These are phyloP conservation scores for Busseola fusca DNA, from an alignment of 2,888 invertebrate species.

Conservation along the genomic window DNA sequence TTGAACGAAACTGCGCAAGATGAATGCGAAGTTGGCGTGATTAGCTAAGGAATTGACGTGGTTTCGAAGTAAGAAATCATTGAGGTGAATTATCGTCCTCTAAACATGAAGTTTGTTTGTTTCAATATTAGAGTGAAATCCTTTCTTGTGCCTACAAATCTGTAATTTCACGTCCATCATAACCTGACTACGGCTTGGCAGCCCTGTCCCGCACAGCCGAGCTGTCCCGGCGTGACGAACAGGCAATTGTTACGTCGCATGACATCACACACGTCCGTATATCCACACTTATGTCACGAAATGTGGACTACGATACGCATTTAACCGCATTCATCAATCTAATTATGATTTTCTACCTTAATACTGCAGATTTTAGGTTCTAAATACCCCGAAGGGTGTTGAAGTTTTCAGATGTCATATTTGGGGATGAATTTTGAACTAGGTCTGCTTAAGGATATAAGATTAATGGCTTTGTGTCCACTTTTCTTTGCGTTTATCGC, in stretches of 20 bases:
- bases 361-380: background rate
- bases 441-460: background rate
- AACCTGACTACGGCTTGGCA: conserved; percentile 14
- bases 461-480: background rate
- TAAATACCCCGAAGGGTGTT: background rate
- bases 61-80: background rate
- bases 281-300: conserved; percentile 60
- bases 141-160: background rate
- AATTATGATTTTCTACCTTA: conserved; percentile 29
- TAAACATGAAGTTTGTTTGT: too few relatives aligned
- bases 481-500: too few relatives aligned
- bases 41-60: background rate
- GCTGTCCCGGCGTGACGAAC: conserved; percentile 29
- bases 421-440: conserved; percentile 25
- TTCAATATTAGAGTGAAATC: background rate
- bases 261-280: conserved; percentile 51
- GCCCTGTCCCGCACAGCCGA: conserved; percentile 38
- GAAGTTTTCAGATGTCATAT: too few relatives aligned
- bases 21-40: background rate
- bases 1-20: too few relatives aligned
- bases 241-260: conserved; percentile 48
- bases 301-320: conserved; percentile 47
- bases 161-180: background rate
- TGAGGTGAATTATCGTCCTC: background rate
- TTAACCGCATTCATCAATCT: conserved; percentile 10